Evolutionary conservation across 37 sponge, comb jelly and placozoan genomes (phyloP), one percentile per base, ranked within the genome.

Genomic region (Trichoplax adhaerens): DNA sequence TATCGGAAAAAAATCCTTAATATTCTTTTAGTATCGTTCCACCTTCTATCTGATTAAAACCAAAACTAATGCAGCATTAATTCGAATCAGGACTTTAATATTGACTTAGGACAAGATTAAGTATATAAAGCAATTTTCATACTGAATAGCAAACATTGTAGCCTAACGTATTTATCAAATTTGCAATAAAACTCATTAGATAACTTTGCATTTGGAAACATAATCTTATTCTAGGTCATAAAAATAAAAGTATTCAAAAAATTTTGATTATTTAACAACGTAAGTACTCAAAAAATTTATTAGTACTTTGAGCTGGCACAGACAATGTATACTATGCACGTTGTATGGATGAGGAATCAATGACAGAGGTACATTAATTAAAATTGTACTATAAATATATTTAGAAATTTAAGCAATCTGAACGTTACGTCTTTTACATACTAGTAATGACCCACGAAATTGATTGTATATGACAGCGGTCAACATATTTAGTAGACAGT

Each of bases 391-490:
- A 66, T 10, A 66, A 49, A 66, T 12, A 8, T 66, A 66, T 7
- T 66, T 10, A 7, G n/a, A 10, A 5, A 29, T 12, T 10, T n/a
- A 10, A 67, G 8, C 50, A 67, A 67, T 52, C 7, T n/a, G 47
- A 8, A 48, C 10, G 48, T 29, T 29, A 67, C 69, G 69, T 8
- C 10, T 12, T 67, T 67, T 5, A 51, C 72, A 52, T 5, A 71
- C 72, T 29, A 7, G 75, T 6, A 89, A 77, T 70, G 72, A 90
- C 8, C 84, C 85, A 48, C 89, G 81, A 74, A 97, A 97, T 74
- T 88, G 90, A 66, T 92, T 91, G 78, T 89, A 97, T 6, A 92
- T 81, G 50, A 88, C 90, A 8, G 99, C 99, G 47, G 87, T 86
- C 58, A 97, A 77, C 0, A 97, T 72, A 68, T 97, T 97, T 65